phyloP scores from a whole-genome alignment of 2,888 invertebrate genomes.

The Tetragonula carbonaria region DNA sequence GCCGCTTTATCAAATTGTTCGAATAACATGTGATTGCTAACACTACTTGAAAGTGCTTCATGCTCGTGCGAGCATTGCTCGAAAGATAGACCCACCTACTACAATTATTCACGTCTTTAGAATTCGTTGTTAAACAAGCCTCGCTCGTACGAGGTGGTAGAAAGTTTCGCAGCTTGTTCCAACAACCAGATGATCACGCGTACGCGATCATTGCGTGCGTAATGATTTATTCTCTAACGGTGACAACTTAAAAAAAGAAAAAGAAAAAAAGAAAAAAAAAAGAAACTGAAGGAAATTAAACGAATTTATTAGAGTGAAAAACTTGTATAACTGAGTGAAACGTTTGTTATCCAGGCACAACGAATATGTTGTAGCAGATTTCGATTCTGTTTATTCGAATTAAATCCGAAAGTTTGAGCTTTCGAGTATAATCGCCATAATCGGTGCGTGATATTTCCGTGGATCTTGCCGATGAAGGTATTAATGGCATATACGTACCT shows the following conservation, averaged over 20 bases:
- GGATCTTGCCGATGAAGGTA: constrained; percentile 21
- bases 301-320: constrained; percentile 24
- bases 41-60: constrained; percentile 9
- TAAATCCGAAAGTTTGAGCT: constrained; percentile 5
- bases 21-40: constrained; percentile 9
- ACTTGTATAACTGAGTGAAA: constrained; percentile 12
- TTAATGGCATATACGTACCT: neutral
- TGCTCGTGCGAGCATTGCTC: neutral
- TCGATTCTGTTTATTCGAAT: neutral
- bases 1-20: constrained; percentile 27
- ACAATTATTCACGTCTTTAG: neutral
- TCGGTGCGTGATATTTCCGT: constrained; percentile 5
- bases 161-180: constrained; percentile 27
- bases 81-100: neutral
- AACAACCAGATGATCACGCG: constrained; percentile 7
- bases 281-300: constrained; percentile 9
- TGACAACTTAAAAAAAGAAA: neutral
- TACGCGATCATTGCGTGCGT: constrained; percentile 10
- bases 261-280: neutral
- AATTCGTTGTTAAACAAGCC: constrained; percentile 15
- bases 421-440: constrained; percentile 15
- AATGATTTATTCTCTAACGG: neutral
- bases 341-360: constrained; percentile 29
- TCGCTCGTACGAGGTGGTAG: constrained; percentile 6
- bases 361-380: constrained; percentile 28